Conservation (phyloP, 2,888 invertebrate genomes). For the Trypoxylon attenuatum region DNA sequence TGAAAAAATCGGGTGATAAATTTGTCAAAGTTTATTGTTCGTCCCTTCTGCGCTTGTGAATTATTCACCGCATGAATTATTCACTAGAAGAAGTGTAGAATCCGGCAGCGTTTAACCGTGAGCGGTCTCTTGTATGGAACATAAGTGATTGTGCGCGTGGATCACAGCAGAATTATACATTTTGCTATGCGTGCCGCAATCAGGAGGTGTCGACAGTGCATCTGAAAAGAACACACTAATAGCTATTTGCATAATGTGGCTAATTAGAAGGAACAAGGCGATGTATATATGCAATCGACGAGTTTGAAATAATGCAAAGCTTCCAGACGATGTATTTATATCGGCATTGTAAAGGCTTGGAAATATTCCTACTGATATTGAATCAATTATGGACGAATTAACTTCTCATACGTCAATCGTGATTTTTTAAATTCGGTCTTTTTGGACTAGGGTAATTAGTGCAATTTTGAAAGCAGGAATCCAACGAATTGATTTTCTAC, state of each 20-base stretch:
- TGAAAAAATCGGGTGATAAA: constrained; percentile 39
- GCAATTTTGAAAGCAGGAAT: no score
- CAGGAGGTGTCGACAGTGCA: neutral
- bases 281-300: no score
- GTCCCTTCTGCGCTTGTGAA: constrained; percentile 36
- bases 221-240: no score
- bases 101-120: constrained; percentile 35
- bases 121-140: constrained; percentile 20
- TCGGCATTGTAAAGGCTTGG: no score
- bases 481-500: no score
- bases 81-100: constrained; percentile 35
- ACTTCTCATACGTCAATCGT: constrained; percentile 52
- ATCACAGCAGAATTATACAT: constrained; percentile 12
- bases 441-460: no score
- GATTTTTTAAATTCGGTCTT: constrained; percentile 51
- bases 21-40: constrained; percentile 45
- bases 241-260: no score
- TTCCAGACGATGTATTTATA: no score
- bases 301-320: no score
- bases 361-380: no score
- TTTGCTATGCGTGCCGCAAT: neutral
- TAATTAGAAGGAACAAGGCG: no score
- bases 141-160: constrained; percentile 32
- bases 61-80: constrained; percentile 47
- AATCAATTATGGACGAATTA: constrained; percentile 37